Conservation (phyloP, 2,797 vertebrate species). For the Sus cebifrons region DNA sequence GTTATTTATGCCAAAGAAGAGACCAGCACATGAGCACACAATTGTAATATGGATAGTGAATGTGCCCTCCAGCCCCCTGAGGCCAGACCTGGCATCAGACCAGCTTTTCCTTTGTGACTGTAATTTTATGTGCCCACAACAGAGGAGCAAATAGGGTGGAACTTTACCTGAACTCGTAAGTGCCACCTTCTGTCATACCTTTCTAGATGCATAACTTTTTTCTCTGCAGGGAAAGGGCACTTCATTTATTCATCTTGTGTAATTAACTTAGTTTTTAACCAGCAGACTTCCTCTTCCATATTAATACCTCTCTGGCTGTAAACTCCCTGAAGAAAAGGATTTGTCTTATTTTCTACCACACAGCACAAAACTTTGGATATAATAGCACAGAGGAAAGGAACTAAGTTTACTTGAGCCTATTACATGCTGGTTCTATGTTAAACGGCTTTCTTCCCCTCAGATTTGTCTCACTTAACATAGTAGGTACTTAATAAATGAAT, state of each 20-base stretch:
- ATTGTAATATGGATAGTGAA: neutral
- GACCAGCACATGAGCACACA: neutral
- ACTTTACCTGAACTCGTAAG: neutral
- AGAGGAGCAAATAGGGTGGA: neutral
- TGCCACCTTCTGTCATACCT: neutral
- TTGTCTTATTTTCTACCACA: conserved; percentile 33
- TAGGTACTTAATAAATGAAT: conserved; percentile 52
- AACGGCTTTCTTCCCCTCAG: conserved; percentile 6
- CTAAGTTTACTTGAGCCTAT: neutral
- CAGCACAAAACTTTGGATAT: neutral
- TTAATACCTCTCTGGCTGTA: conserved; percentile 26
- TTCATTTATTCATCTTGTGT: neutral
- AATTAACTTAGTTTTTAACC: neutral
- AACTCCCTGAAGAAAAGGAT: conserved; percentile 32
- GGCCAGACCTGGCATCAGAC: neutral
- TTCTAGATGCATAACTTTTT: conserved; percentile 20
- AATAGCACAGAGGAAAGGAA: neutral
- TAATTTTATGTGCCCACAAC: neutral
- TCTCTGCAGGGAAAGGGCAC: neutral
- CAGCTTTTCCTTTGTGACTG: neutral
- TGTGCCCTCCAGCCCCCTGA: neutral
- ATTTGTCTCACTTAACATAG: conserved; percentile 47
- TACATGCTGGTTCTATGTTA: conserved; percentile 36
- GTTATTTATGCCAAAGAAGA: conserved; percentile 2
- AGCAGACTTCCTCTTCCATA: conserved; percentile 22